phyloP scores from a whole-genome alignment of 2,113 vertebrate species.

The Butorides virescens region DNA sequence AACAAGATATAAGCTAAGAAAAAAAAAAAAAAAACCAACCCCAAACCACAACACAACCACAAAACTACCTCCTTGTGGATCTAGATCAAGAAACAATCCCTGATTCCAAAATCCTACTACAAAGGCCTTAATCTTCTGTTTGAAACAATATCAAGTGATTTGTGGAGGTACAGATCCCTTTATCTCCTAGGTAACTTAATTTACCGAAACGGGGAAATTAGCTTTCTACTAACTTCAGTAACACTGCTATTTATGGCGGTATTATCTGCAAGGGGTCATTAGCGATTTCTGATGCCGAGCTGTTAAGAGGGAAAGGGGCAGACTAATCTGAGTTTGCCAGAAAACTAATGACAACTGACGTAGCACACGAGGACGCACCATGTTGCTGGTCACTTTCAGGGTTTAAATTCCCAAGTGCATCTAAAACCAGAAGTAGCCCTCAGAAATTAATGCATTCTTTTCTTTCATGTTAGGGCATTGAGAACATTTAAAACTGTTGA shows the following conservation, averaged over 20 bases:
- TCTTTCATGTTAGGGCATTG: not conserved
- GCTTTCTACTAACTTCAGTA: not conserved
- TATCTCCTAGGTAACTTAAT: slow-evolving; percentile 38
- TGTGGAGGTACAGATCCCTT: not conserved
- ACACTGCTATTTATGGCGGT: not conserved
- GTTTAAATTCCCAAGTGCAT: not conserved
- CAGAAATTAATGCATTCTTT: not conserved
- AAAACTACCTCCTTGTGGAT: not conserved
- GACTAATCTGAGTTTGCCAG: not conserved
- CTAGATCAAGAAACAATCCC: not conserved
- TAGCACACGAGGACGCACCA: fast-evolving
- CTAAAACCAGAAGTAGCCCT: not conserved
- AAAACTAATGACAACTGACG: not conserved
- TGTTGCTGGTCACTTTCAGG: not conserved
- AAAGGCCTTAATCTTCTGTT: not conserved
- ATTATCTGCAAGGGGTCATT: not conserved
- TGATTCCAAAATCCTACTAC: not conserved
- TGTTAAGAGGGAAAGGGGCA: not conserved
- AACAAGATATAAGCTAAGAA: not conserved
- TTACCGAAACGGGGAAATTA: not conserved
- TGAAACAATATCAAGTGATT: not conserved
- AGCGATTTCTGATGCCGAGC: not conserved
- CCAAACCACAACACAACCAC: not conserved
- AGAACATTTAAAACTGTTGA: not conserved
- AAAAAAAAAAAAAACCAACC: not conserved